A percentile compares a stretch with the other conserved stretches of the same genome.
phyloP scores from a whole-genome alignment of 2,113 vertebrate species.

The Eptesicus fuscus region DNA sequence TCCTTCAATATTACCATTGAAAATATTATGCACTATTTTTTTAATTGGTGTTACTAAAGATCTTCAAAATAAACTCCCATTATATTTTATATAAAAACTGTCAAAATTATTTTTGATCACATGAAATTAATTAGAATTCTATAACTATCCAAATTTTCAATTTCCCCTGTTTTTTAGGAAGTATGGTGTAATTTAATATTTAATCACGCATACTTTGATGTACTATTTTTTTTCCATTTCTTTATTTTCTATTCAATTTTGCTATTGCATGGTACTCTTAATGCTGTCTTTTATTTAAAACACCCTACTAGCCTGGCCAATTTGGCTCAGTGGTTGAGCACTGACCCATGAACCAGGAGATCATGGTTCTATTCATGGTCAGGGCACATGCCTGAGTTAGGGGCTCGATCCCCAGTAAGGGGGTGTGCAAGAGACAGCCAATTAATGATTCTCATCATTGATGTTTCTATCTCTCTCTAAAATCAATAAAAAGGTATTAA shows the following conservation, averaged over 20 bases:
- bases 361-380: too few relatives aligned
- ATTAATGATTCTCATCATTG: too few relatives aligned
- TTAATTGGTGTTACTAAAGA: neutral
- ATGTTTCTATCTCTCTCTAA: too few relatives aligned
- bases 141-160: neutral
- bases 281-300: neutral
- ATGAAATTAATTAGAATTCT: neutral
- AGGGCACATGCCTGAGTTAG: too few relatives aligned
- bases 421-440: too few relatives aligned
- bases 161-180: neutral
- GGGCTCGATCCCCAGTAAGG: too few relatives aligned
- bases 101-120: neutral
- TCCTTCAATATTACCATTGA: neutral
- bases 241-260: neutral
- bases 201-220: neutral
- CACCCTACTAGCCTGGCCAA: too few relatives aligned
- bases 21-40: neutral
- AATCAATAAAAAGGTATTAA: too few relatives aligned
- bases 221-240: neutral
- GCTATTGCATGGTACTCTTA: neutral
- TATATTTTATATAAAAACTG: neutral
- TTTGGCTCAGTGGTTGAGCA: too few relatives aligned
- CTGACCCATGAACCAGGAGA: too few relatives aligned
- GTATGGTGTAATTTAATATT: neutral
- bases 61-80: neutral